A percentile compares a stretch with the other conserved stretches of the same genome.
phyloP scores from a whole-genome alignment of 2,113 vertebrate genomes.

The Jacana jacana region DNA sequence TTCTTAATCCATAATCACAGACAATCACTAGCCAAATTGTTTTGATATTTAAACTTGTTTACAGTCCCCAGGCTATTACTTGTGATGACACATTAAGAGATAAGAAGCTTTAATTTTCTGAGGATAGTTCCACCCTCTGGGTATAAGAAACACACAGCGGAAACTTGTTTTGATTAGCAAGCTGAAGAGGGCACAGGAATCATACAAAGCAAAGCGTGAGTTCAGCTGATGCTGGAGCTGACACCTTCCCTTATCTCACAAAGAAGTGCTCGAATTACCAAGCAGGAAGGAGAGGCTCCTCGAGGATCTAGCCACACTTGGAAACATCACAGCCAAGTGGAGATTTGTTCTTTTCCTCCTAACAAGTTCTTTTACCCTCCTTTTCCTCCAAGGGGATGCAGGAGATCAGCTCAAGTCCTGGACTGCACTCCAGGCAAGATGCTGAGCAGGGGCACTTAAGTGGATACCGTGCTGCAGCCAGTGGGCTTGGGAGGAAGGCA shows the following conservation, averaged over 20 bases:
- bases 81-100: conserved; percentile 69
- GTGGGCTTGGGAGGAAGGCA: neutral
- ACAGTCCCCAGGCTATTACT: conserved; percentile 63
- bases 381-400: neutral
- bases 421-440: neutral
- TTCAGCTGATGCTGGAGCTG: neutral
- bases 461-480: neutral
- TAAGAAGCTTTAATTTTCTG: conserved; percentile 69
- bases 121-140: conserved; percentile 40
- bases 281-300: neutral
- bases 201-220: neutral
- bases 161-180: conserved; percentile 59
- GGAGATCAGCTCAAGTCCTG: neutral
- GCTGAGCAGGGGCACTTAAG: neutral
- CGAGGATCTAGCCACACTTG: neutral
- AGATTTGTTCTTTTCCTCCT: neutral
- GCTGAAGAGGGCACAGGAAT: conserved; percentile 33
- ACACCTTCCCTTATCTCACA: conserved; percentile 20
- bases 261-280: neutral
- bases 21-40: conserved; percentile 58
- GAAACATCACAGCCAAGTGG: neutral
- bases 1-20: conserved; percentile 58
- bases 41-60: conserved; percentile 70
- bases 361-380: neutral
- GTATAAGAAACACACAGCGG: neutral